Evolutionary conservation across 2,888 invertebrate species (phyloP).

Genomic region (Andricus quercusramuli): DNA sequence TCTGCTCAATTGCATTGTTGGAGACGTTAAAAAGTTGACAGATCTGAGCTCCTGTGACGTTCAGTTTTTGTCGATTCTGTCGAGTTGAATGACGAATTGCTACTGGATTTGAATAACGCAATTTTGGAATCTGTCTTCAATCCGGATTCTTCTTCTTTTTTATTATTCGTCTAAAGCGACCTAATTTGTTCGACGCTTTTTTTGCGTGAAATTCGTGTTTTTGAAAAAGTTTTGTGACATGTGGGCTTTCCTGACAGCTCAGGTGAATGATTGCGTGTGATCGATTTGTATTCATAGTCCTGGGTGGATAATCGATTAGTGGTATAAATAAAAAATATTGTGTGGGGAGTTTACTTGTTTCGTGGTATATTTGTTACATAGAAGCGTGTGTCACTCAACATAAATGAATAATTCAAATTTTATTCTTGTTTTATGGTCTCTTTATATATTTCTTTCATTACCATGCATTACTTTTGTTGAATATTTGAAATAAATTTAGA

Average conservation of each 20-base stretch:
- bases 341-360: slow-evolving; percentile 16
- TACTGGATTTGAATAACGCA: slow-evolving; percentile 36
- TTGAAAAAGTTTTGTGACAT: slow-evolving; percentile 27
- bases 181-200: slow-evolving; percentile 34
- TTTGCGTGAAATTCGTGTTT: slow-evolving; percentile 36
- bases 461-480: no score
- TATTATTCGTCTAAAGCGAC: slow-evolving; percentile 20
- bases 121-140: slow-evolving; percentile 27
- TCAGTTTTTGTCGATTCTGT: slow-evolving; percentile 34
- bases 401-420: neutral
- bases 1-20: slow-evolving; percentile 11
- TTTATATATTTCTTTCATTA: neutral
- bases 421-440: neutral
- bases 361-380: slow-evolving; percentile 21
- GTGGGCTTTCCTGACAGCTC: slow-evolving; percentile 28
- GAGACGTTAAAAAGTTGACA: slow-evolving; percentile 40
- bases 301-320: slow-evolving; percentile 28
- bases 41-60: slow-evolving; percentile 19
- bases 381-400: neutral
- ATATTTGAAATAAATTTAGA: no score
- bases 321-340: slow-evolving; percentile 34
- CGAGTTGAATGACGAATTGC: slow-evolving; percentile 31
- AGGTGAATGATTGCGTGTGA: slow-evolving; percentile 16
- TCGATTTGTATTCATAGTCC: slow-evolving; percentile 35
- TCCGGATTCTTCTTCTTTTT: slow-evolving; percentile 30